Percentiles rank a stretch among this genome's conserved stretches.
Evolutionary conservation across 2,113 vertebrate genomes (phyloP).

Genomic region (Oreocharis arfaki): DNA sequence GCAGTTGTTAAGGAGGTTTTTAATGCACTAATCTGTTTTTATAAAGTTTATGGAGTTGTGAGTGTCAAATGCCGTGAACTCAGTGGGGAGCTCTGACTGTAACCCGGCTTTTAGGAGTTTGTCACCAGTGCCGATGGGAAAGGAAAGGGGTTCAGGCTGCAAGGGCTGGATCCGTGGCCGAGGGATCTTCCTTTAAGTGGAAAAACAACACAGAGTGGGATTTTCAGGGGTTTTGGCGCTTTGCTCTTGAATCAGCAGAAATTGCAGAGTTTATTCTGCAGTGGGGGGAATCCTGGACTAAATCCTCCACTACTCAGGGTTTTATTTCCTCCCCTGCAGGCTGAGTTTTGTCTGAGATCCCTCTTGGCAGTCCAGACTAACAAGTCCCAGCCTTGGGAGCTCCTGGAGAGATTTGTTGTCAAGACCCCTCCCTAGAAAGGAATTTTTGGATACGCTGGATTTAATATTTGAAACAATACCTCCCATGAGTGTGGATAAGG

Average conservation of each 20-base stretch:
- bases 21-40: conserved; percentile 11
- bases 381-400: background rate
- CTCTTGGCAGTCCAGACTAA: background rate
- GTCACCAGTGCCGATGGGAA: background rate
- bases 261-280: background rate
- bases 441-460: background rate
- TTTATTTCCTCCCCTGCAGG: background rate
- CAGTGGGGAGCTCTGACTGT: background rate
- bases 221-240: background rate
- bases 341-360: background rate
- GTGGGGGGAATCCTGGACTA: background rate
- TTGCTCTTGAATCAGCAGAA: background rate
- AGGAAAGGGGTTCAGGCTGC: background rate
- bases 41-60: background rate
- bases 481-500: background rate
- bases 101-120: background rate
- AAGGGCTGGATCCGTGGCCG: background rate
- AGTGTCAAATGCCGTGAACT: background rate
- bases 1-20: conserved; percentile 14
- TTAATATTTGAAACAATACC: background rate
- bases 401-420: background rate
- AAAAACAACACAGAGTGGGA: background rate
- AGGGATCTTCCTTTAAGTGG: background rate
- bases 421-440: background rate
- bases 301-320: background rate